These are phyloP conservation scores for Drosophila pectinifera DNA, from an alignment of 1,140 invertebrate species.

Conservation along the genomic window DNA sequence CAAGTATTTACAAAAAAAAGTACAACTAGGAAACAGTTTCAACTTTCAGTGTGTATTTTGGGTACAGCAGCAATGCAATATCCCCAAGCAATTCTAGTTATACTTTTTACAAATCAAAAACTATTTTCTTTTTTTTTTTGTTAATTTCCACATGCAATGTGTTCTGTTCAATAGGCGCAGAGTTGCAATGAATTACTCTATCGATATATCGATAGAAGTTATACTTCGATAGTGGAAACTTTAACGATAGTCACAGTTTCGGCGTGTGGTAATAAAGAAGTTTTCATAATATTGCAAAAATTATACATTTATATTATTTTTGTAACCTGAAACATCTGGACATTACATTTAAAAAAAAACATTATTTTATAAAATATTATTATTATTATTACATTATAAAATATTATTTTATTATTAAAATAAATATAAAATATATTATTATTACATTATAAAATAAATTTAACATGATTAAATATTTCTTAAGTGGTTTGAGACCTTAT, in stretches of 20 bases:
- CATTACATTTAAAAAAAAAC: too few species aligned
- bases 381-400: too few species aligned
- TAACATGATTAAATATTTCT: too few species aligned
- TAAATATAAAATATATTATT: too few species aligned
- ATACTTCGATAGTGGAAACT: slow-evolving; percentile 4
- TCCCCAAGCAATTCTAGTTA: slow-evolving; percentile 23
- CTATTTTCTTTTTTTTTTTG: slow-evolving; percentile 26
- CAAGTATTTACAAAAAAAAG: slow-evolving; percentile 56
- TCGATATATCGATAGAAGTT: slow-evolving; percentile 7
- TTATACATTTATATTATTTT: too few species aligned
- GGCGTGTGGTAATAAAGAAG: too few species aligned
- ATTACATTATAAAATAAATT: too few species aligned
- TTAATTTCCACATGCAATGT: slow-evolving; percentile 50
- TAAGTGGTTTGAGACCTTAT: too few species aligned
- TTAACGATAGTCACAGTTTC: neutral
- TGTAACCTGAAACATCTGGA: too few species aligned
- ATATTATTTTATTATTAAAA: too few species aligned
- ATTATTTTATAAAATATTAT: too few species aligned
- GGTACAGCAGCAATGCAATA: slow-evolving; percentile 15
- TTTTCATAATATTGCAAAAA: too few species aligned
- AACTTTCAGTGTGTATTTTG: slow-evolving; percentile 26
- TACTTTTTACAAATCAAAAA: slow-evolving; percentile 45
- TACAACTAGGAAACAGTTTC: slow-evolving; percentile 17
- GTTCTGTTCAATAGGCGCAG: slow-evolving; percentile 29
- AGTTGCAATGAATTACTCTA: slow-evolving; percentile 15